Percentiles rank a stretch among this genome's conserved stretches.
phyloP scores from a whole-genome alignment of 2,888 invertebrate species.

The Epinotia ramella region DNA sequence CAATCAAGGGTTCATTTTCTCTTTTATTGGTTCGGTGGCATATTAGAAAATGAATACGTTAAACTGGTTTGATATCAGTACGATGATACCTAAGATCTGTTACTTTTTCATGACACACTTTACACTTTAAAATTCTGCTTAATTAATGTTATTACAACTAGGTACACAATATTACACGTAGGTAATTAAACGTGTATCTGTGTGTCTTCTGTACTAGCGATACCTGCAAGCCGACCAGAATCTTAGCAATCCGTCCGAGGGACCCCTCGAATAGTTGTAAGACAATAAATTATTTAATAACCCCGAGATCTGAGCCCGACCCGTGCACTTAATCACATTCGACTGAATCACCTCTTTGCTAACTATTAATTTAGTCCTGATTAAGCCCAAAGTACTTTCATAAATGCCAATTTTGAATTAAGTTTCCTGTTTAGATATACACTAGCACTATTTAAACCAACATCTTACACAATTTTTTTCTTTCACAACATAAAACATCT shows the following conservation, averaged over 20 bases:
- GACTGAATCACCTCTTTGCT: slow-evolving; percentile 77
- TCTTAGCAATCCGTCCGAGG: slow-evolving; percentile 17
- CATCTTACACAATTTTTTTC: not conserved
- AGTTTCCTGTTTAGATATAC: not conserved
- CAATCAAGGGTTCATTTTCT: slow-evolving; percentile 66
- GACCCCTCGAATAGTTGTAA: slow-evolving; percentile 75
- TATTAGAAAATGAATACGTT: not conserved
- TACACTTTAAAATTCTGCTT: not conserved
- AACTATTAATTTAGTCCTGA: slow-evolving; percentile 77
- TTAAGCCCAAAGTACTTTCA: slow-evolving; percentile 61
- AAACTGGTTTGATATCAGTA: not conserved
- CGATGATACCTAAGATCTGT: not conserved
- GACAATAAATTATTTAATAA: slow-evolving; percentile 84
- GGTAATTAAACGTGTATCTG: not conserved
- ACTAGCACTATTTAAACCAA: not conserved
- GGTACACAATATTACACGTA: not conserved
- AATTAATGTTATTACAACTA: not conserved
- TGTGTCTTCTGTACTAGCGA: not conserved
- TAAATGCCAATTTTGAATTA: slow-evolving; percentile 39
- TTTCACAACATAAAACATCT: not conserved
- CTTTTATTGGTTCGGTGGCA: slow-evolving; percentile 58
- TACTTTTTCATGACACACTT: not conserved
- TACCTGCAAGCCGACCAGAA: not conserved
- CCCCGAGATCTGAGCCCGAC: slow-evolving; percentile 70
- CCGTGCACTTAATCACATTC: slow-evolving; percentile 79